These are phyloP conservation scores for Enoplolaimus lenunculus DNA, from an alignment of 2,888 invertebrate genomes.

Conservation along the genomic window DNA sequence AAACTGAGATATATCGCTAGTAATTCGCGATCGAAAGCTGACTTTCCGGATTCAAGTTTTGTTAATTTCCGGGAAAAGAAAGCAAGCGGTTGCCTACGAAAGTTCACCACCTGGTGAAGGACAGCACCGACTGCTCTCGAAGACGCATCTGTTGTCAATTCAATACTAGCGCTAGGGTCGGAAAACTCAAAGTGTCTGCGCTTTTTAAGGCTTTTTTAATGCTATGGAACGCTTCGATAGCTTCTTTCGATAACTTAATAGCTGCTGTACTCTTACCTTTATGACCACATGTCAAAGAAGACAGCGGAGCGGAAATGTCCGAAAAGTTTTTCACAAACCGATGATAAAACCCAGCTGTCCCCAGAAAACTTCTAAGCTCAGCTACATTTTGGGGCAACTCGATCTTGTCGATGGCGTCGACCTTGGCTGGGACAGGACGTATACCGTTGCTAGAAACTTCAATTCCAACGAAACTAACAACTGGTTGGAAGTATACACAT, in stretches of 20 bases:
- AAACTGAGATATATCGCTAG: constrained; percentile 11
- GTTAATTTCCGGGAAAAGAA: constrained; percentile 8
- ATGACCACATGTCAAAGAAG: background rate
- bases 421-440: background rate
- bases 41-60: background rate
- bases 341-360: constrained; percentile 4
- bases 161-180: background rate
- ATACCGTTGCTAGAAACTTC: background rate
- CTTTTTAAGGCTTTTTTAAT: background rate
- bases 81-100: background rate
- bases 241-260: background rate
- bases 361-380: background rate
- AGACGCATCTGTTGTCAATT: constrained; percentile 8
- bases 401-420: background rate
- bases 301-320: background rate
- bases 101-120: background rate
- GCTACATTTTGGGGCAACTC: background rate
- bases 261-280: background rate
- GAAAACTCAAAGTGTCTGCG: background rate
- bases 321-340: constrained; percentile 6
- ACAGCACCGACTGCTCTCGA: constrained; percentile 2
- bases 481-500: background rate
- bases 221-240: background rate
- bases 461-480: background rate
- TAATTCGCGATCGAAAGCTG: constrained; percentile 13